These are phyloP conservation scores for Sapayoa aenigma DNA, from an alignment of 2,113 vertebrate genomes.

Conservation along the genomic window DNA sequence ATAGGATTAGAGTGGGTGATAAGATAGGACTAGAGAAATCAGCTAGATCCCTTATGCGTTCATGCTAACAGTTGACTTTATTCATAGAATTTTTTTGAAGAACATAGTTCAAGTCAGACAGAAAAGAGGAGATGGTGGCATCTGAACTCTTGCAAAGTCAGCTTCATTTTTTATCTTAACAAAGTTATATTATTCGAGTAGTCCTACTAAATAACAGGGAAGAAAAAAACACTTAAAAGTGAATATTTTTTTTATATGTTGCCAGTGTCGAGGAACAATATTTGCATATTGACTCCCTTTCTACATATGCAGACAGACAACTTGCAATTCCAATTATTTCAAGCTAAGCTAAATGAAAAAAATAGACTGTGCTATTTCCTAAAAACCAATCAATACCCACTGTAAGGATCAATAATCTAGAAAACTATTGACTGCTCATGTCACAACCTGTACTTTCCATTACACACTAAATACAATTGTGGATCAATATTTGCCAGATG, in stretches of 20 bases:
- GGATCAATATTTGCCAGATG: constrained; percentile 18
- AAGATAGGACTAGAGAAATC: background rate
- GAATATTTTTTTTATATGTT: background rate
- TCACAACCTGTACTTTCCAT: constrained; percentile 45
- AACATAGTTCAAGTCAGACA: background rate
- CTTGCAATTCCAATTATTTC: background rate
- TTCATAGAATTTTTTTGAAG: background rate
- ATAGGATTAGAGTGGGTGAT: background rate
- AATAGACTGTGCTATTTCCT: background rate
- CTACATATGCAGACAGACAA: background rate
- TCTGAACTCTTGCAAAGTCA: background rate
- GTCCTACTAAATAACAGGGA: background rate
- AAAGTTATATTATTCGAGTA: background rate
- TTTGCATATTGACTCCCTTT: background rate
- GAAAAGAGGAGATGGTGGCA: background rate
- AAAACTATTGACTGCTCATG: constrained; percentile 3
- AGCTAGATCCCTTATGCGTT: background rate
- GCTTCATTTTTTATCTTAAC: background rate
- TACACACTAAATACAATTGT: background rate
- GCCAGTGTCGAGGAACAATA: background rate
- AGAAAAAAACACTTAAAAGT: background rate
- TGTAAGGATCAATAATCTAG: constrained; percentile 9
- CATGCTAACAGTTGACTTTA: background rate
- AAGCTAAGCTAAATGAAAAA: constrained; percentile 14
- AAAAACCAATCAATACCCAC: background rate